Conservation (phyloP, 2,797 vertebrate species). For the Thamnophis elegans region DNA sequence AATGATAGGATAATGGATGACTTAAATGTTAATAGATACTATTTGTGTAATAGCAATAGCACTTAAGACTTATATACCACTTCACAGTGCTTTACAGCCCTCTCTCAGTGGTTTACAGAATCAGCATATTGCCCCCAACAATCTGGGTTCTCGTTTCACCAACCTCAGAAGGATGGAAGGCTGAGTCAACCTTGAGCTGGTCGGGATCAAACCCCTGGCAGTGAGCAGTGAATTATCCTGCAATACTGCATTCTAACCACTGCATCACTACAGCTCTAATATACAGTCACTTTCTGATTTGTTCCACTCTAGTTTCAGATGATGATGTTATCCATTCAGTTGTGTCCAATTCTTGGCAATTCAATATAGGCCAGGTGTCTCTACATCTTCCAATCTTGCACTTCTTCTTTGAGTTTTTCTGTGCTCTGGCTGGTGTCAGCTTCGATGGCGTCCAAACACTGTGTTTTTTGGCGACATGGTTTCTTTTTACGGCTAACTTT, state of each 20-base stretch:
- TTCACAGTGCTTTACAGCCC: background rate
- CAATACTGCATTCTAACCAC: background rate
- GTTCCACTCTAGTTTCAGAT: background rate
- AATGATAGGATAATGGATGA: background rate
- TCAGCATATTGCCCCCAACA: background rate
- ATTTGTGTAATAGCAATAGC: background rate
- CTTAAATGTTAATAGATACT: background rate
- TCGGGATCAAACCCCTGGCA: background rate
- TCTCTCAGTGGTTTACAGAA: background rate
- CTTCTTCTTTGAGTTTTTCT: background rate
- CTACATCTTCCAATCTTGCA: background rate
- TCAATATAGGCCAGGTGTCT: background rate
- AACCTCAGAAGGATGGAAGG: background rate
- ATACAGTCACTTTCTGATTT: background rate
- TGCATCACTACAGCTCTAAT: background rate
- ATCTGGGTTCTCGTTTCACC: background rate
- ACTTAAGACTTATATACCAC: background rate
- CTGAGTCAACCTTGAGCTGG: background rate
- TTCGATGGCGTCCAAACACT: background rate
- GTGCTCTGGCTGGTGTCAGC: background rate
- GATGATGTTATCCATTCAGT: background rate
- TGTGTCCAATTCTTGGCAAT: background rate
- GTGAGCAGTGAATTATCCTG: background rate
- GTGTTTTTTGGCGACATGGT: background rate
- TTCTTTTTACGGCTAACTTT: background rate